Evolutionary conservation across 2,888 invertebrate species (phyloP).

Genomic region (Polia nebulosa): DNA sequence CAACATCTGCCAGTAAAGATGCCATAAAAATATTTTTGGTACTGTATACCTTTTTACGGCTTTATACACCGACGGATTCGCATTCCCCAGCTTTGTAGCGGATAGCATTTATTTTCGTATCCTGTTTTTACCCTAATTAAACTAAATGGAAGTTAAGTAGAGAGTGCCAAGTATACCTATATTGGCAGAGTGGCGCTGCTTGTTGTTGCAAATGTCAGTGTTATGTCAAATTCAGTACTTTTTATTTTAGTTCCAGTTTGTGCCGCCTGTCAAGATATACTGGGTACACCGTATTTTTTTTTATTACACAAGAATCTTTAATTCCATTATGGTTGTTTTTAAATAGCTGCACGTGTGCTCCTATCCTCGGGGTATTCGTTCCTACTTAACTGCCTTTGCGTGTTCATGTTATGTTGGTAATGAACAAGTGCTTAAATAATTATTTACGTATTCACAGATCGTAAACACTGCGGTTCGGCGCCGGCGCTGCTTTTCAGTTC

Average conservation of each 20-base stretch:
- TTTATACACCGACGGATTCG: conserved; percentile 31
- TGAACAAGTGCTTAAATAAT: not conserved
- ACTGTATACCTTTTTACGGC: conserved; percentile 27
- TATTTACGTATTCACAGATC: conserved; percentile 25
- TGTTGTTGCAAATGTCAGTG: not conserved
- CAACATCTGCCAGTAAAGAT: conserved; percentile 50
- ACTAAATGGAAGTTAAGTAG: conserved; percentile 28
- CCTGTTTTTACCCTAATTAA: conserved; percentile 57
- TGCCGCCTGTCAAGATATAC: not conserved
- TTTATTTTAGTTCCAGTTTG: conserved; percentile 18
- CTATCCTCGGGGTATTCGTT: not conserved
- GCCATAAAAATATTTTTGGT: conserved; percentile 48
- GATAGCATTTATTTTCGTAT: conserved; percentile 29
- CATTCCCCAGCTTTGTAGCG: conserved; percentile 22
- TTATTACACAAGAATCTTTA: not conserved
- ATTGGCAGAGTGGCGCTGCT: conserved; percentile 14
- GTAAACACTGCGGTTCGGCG: conserved; percentile 1
- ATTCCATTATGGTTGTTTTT: conserved; percentile 3
- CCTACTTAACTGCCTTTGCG: conserved; percentile 11
- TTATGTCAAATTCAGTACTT: conserved; percentile 11
- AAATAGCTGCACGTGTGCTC: conserved; percentile 11
- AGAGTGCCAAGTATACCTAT: conserved; percentile 3
- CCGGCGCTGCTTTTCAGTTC: not conserved
- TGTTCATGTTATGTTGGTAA: conserved; percentile 22
- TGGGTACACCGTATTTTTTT: not conserved